Evolutionary conservation across 2,113 vertebrate species (phyloP).

Genomic region (Mesocricetus auratus): DNA sequence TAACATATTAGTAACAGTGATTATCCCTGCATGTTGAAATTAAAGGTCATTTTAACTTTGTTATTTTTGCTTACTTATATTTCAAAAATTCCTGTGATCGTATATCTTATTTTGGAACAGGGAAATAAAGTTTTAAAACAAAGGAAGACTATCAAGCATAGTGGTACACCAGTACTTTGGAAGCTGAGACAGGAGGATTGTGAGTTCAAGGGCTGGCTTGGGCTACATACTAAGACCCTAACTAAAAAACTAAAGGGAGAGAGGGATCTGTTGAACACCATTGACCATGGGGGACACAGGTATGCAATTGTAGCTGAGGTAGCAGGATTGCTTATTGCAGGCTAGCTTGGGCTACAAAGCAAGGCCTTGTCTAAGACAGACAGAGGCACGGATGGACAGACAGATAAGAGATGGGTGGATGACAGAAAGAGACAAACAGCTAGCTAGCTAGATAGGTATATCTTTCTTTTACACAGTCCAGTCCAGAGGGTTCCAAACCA

Average conservation of each 20-base stretch:
- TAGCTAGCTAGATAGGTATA: not conserved
- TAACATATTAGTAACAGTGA: not conserved
- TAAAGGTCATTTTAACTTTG: constrained; percentile 38
- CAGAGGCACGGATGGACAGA: not conserved
- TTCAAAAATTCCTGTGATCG: constrained; percentile 51
- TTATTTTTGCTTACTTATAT: constrained; percentile 47
- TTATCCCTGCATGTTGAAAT: constrained; percentile 3
- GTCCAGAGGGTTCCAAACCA: not conserved
- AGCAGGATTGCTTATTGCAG: not conserved
- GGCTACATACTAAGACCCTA: not conserved
- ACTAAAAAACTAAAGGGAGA: not conserved
- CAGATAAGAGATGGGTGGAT: no score
- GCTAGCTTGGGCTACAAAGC: not conserved
- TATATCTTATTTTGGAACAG: not conserved
- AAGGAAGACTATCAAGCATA: not conserved
- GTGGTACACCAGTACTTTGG: not conserved
- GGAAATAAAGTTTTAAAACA: constrained; percentile 5
- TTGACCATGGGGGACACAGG: no score
- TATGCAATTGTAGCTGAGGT: not conserved
- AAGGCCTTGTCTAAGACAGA: not conserved
- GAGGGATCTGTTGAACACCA: not conserved
- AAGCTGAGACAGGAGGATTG: not conserved
- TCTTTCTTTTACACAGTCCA: not conserved
- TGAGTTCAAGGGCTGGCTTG: not conserved
- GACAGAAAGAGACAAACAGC: not conserved